These are phyloP conservation scores for Cydia amplana DNA, from an alignment of 1,140 invertebrate genomes.

Conservation along the genomic window DNA sequence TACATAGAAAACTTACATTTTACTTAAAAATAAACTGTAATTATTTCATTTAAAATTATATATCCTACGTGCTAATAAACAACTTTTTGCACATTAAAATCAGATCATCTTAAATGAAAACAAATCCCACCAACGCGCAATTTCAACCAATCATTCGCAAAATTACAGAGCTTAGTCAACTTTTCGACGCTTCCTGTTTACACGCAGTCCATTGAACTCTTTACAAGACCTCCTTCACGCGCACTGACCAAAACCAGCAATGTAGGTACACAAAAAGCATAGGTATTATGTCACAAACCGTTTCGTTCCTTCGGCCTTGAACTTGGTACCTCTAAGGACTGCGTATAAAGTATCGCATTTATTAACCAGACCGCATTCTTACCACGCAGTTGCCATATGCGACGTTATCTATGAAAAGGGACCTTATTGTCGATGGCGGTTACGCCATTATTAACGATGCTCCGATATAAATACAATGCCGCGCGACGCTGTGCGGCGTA, in stretches of 20 bases:
- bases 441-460: no score
- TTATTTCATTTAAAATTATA: no score
- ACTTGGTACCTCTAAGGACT: conserved; percentile 39
- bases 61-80: no score
- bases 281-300: conserved; percentile 26
- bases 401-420: no score
- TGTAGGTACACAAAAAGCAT: not conserved
- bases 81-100: no score
- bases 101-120: no score
- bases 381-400: conserved; percentile 34
- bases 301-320: conserved; percentile 39
- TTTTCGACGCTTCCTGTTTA: not conserved
- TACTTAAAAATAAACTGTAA: no score
- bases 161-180: not conserved
- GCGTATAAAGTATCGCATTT: conserved; percentile 42
- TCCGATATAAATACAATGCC: no score
- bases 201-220: conserved; percentile 4
- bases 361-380: conserved; percentile 40
- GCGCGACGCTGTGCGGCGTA: no score
- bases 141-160: not conserved
- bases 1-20: no score
- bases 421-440: no score
- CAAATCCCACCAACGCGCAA: not conserved
- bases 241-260: not conserved
- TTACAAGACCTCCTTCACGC: not conserved